phyloP scores from a whole-genome alignment of 2,797 vertebrate genomes.

The Capromys pilorides region DNA sequence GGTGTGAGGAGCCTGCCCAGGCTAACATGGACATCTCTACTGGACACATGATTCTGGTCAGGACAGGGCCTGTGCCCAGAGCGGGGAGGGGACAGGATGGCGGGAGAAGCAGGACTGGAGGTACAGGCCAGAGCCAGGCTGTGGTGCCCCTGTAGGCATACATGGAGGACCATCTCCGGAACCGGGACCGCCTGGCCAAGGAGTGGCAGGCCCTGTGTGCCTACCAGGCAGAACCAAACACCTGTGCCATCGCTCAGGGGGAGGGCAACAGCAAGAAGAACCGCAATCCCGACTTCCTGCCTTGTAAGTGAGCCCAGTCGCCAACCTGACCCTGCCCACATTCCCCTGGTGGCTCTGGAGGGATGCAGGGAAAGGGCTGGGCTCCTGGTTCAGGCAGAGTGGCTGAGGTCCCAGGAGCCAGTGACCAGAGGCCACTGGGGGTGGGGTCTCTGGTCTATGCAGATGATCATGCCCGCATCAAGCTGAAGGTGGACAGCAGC shows the following conservation, averaged over 20 bases:
- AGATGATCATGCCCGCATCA: slow-evolving; percentile 97
- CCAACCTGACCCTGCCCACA: not conserved
- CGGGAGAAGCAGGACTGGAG: not conserved
- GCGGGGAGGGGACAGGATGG: not conserved
- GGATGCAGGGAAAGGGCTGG: not conserved
- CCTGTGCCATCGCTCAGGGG: slow-evolving; percentile 88
- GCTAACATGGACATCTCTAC: slow-evolving; percentile 99
- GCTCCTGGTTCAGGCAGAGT: not conserved
- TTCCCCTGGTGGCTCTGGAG: not conserved
- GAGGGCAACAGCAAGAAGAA: slow-evolving; percentile 94
- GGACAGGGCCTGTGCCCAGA: slow-evolving; percentile 50
- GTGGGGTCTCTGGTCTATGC: slow-evolving; percentile 38
- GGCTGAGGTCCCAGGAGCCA: not conserved
- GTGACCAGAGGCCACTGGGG: slow-evolving; percentile 13
- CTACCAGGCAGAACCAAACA: slow-evolving; percentile 96
- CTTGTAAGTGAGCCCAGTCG: slow-evolving; percentile 89
- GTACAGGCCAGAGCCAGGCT: slow-evolving; percentile 28
- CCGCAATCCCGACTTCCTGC: slow-evolving; percentile 91
- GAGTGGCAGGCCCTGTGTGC: slow-evolving; percentile 98
- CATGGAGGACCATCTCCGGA: slow-evolving; percentile 98
- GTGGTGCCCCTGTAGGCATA: slow-evolving; percentile 89
- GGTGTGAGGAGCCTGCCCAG: slow-evolving; percentile 98
- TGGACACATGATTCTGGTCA: slow-evolving; percentile 99
- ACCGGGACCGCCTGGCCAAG: slow-evolving; percentile 95
- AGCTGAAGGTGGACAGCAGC: slow-evolving; percentile 93